A percentile compares a stretch with the other conserved stretches of the same genome.
Conservation (phyloP, 2,113 vertebrate genomes). For the Actenoides lindsayi region DNA sequence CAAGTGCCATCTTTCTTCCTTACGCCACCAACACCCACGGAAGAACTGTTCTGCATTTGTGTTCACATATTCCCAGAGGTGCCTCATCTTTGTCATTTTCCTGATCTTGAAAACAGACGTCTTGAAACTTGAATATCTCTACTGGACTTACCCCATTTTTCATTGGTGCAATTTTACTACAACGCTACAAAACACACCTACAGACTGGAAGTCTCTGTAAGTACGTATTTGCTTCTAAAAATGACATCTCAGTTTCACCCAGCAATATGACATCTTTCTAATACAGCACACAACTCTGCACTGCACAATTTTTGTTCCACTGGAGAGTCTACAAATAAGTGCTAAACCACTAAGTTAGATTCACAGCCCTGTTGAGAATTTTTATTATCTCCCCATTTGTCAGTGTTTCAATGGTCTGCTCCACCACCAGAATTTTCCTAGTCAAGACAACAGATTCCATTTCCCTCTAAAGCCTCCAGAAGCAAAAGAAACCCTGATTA, state of each 20-base stretch:
- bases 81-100: accelerated
- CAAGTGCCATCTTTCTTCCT: accelerated
- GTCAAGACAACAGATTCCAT: accelerated
- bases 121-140: accelerated
- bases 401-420: not conserved
- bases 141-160: accelerated
- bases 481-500: not conserved
- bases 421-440: not conserved
- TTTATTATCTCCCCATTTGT: not conserved
- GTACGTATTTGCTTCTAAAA: not conserved
- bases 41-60: not conserved
- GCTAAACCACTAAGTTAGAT: not conserved
- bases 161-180: not conserved
- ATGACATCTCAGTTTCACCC: not conserved
- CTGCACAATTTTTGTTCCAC: not conserved
- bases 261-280: not conserved
- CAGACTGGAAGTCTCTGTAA: not conserved
- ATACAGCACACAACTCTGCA: not conserved
- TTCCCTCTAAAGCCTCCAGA: not conserved
- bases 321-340: not conserved
- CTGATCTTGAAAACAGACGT: accelerated
- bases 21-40: accelerated
- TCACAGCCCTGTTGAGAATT: not conserved
- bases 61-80: accelerated
- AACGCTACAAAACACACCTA: not conserved